A percentile compares a stretch with the other conserved stretches of the same genome.
phyloP scores from a whole-genome alignment of 2,888 invertebrate genomes.

The Tenthredo notha region DNA sequence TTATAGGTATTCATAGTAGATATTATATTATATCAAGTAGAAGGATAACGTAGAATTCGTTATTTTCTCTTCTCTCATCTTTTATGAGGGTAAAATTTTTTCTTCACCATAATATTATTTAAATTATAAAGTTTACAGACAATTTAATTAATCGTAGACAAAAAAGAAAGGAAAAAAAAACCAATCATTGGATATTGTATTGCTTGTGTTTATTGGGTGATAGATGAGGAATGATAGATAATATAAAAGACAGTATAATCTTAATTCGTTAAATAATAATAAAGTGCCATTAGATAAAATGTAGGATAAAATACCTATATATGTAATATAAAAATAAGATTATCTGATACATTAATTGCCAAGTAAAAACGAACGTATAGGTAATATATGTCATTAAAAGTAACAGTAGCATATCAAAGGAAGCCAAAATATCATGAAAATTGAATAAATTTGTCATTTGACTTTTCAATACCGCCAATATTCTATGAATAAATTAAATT shows the following conservation, averaged over 20 bases:
- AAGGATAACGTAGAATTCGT: background rate
- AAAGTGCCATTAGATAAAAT: slow-evolving; percentile 45
- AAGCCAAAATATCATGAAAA: slow-evolving; percentile 36
- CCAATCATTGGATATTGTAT: no score
- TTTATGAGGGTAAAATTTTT: background rate
- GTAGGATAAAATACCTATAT: background rate
- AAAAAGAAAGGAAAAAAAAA: no score
- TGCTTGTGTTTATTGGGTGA: background rate
- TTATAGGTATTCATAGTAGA: background rate
- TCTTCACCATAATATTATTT: background rate
- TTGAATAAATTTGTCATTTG: background rate
- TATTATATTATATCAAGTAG: background rate
- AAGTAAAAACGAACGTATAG: background rate
- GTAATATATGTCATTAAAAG: background rate
- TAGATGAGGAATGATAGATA: background rate
- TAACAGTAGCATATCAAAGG: slow-evolving; percentile 31
- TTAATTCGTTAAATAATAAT: slow-evolving; percentile 1
- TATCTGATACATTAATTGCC: background rate
- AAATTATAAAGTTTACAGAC: background rate
- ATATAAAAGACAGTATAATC: slow-evolving; percentile 7
- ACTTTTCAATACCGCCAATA: slow-evolving; percentile 20
- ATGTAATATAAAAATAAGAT: slow-evolving; percentile 1
- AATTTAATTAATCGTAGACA: background rate
- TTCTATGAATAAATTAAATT: slow-evolving; percentile 18
- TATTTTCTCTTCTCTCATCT: background rate